Evolutionary conservation across 2,888 invertebrate genomes (phyloP).

Genomic region (Drosophila borealis): DNA sequence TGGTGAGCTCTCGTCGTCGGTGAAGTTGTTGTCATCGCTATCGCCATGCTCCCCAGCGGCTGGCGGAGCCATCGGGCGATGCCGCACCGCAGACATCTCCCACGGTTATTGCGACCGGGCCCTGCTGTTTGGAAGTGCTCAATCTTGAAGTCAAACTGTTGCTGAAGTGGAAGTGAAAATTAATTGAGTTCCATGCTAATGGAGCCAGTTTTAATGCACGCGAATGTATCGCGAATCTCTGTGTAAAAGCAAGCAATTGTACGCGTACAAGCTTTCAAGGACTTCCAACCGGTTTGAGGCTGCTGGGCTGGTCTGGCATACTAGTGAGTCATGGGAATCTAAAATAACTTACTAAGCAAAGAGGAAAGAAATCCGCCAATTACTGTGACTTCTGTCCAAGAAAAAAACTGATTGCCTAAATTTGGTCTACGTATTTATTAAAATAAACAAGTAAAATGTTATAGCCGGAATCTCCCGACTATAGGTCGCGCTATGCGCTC

Average conservation of each 20-base stretch:
- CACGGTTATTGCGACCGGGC: constrained; percentile 70
- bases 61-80: constrained; percentile 86
- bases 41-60: constrained; percentile 85
- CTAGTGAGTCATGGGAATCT: background rate
- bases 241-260: background rate
- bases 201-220: constrained; percentile 55
- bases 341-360: background rate
- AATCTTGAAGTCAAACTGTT: constrained; percentile 33
- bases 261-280: constrained; percentile 47
- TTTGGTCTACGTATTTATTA: constrained; percentile 8
- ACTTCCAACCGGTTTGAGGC: constrained; percentile 60
- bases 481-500: no score
- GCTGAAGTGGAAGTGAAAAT: constrained; percentile 46
- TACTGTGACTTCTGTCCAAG: no score
- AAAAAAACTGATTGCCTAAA: constrained; percentile 16
- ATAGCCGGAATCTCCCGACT: no score
- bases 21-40: constrained; percentile 92
- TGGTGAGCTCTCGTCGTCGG: constrained; percentile 95
- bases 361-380: no score
- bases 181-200: constrained; percentile 48
- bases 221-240: constrained; percentile 44
- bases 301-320: background rate
- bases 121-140: constrained; percentile 15
- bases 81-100: constrained; percentile 88
- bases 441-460: background rate